These are phyloP conservation scores for Dasyurus viverrinus DNA, from an alignment of 2,113 vertebrate genomes.

Conservation along the genomic window DNA sequence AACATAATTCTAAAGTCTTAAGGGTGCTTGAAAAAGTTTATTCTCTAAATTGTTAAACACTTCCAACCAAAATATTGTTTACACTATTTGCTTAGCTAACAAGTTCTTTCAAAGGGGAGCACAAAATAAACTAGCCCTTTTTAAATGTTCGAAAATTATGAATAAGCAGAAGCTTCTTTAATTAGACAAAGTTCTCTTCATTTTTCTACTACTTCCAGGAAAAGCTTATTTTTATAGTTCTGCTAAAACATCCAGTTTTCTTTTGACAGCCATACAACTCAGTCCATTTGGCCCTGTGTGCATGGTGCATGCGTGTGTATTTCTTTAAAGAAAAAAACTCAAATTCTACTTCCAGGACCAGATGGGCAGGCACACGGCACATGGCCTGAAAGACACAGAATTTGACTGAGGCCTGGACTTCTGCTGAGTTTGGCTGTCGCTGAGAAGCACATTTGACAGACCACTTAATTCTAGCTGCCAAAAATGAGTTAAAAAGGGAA, in stretches of 20 bases:
- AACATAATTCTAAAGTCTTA: not conserved
- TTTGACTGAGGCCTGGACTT: not conserved
- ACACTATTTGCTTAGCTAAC: not conserved
- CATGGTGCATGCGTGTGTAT: not conserved
- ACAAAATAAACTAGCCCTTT: slow-evolving; percentile 8
- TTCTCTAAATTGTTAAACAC: not conserved
- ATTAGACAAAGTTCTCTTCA: not conserved
- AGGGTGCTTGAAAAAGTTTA: not conserved
- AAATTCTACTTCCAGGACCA: not conserved
- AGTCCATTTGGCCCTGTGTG: not conserved
- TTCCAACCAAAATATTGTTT: not conserved
- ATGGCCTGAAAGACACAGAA: slow-evolving; percentile 25
- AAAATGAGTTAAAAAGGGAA: slow-evolving; percentile 34
- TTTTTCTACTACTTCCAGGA: slow-evolving; percentile 29
- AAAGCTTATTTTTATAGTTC: not conserved
- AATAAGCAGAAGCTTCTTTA: slow-evolving; percentile 1
- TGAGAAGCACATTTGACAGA: not conserved
- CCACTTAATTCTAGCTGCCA: not conserved
- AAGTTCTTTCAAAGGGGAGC: slow-evolving; percentile 34
- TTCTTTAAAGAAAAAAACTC: not conserved
- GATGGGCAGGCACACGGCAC: not conserved
- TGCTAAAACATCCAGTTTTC: not conserved
- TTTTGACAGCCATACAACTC: not conserved
- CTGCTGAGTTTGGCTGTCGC: rapidly evolving
- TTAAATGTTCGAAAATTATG: not conserved